Conservation (phyloP, 2,797 vertebrate genomes). For the Centropyge bicolor region DNA sequence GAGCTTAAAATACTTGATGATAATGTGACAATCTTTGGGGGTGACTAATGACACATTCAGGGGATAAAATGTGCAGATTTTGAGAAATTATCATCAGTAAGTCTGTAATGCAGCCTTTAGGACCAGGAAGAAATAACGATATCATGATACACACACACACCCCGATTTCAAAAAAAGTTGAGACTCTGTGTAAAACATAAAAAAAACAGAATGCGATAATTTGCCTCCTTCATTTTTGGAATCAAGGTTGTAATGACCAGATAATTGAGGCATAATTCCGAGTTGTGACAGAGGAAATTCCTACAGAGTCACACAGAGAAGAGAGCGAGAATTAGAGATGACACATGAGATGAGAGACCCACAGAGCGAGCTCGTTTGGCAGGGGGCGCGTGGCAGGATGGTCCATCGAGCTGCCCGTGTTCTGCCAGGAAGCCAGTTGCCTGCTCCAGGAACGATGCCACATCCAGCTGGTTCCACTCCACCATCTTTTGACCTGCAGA, state of each 20-base stretch:
- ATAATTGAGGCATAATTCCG: constrained; percentile 8
- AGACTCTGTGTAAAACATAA: too few species aligned
- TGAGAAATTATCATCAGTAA: background rate
- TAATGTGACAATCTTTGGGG: background rate
- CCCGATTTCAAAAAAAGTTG: too few species aligned
- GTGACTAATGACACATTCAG: background rate
- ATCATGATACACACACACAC: background rate
- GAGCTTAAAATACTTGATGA: background rate
- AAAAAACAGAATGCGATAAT: too few species aligned
- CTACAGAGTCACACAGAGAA: constrained; percentile 19
- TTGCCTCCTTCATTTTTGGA: too few species aligned
- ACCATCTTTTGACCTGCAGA: constrained; percentile 95
- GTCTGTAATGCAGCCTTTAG: background rate
- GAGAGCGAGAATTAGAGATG: constrained; percentile 2
- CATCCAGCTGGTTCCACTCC: constrained; percentile 98
- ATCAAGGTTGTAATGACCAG: background rate
- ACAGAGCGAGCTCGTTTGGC: constrained; percentile 97
- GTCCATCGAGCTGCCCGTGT: constrained; percentile 96
- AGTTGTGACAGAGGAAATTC: constrained; percentile 20
- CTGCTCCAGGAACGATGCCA: constrained; percentile 97
- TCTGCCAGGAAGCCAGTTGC: constrained; percentile 95
- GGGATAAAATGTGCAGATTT: background rate
- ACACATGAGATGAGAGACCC: constrained; percentile 78
- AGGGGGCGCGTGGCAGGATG: constrained; percentile 93
- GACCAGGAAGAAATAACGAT: background rate